These are phyloP conservation scores for Falcunculus frontatus DNA, from an alignment of 2,113 vertebrate genomes.

Conservation along the genomic window DNA sequence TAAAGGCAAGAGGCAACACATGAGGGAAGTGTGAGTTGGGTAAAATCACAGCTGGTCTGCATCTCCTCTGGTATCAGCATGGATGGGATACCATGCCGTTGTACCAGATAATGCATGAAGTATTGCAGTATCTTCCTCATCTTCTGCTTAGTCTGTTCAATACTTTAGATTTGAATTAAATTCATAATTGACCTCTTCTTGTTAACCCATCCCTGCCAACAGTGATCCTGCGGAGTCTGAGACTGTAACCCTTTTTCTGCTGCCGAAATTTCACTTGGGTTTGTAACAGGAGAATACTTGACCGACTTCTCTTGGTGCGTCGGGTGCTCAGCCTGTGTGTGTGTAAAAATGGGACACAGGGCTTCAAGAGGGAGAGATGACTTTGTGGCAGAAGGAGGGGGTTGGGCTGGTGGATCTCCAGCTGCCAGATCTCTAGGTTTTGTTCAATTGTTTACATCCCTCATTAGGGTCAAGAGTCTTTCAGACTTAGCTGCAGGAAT, in stretches of 20 bases:
- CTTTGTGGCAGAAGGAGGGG: neutral
- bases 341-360: neutral
- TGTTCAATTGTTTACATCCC: neutral
- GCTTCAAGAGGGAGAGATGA: neutral
- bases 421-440: neutral
- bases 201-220: neutral
- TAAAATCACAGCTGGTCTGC: neutral
- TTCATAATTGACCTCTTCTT: neutral
- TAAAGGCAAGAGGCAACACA: neutral
- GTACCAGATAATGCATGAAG: neutral
- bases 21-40: neutral
- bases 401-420: neutral
- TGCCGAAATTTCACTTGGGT: neutral
- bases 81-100: neutral
- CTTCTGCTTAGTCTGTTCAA: neutral
- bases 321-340: neutral
- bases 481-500: neutral
- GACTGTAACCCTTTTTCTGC: neutral
- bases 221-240: neutral
- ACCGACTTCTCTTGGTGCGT: neutral
- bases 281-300: neutral
- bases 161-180: neutral
- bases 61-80: neutral
- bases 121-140: neutral
- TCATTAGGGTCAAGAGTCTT: neutral